Base-by-base conservation (phyloP, 2,113 vertebrate genomes). In the Pseudorasbora parva region DNA sequence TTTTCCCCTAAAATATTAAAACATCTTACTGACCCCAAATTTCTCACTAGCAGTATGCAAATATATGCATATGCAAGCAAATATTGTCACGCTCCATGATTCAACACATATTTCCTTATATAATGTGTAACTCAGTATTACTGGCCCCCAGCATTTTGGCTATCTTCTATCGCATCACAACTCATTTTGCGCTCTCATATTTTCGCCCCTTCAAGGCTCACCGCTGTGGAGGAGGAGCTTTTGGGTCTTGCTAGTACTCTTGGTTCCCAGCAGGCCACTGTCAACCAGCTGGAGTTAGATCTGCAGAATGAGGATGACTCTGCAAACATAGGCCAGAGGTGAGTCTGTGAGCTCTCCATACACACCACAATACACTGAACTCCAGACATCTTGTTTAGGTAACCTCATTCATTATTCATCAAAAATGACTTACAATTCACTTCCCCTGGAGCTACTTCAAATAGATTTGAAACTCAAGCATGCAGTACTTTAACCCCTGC, bases 171-270 rank as follows among this genome's bases (percentile, higher is more conserved):
- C 19, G 9, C 17, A 69, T 69, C 64, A n/a, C 4, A 21, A 6
- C 33, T 19, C 30, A 37, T 41, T 21, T 68, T 41, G 19, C 19
- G 10, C 33, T 68, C 19, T 41, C 60, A 64, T 62, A 37, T 75
- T 64, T 11, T 78, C 4, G 15, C 0, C 74, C 27, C 1, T 49
- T 5, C 19, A 85, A 96, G 94, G 60, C 86, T 95, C 86, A 97
- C 95, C 0, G 85, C 93, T 0, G 82, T 97, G 1, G 95, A 97
- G 49, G 97, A 97, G 73, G 96, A 98, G 60, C 90, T 99, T 88
- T 86, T 91, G 1, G n/a, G 27, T 0, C 89, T 96, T 88, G 91
- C 88, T 0, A 84, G 91, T 33, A 88, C 85, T 0, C 90, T 95
- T 85, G 86, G 86, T 5, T 87, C 86, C 73, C 95, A 95, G 91